Evolutionary conservation across 2,113 vertebrate species (phyloP).

Genomic region (Solea senegalensis): DNA sequence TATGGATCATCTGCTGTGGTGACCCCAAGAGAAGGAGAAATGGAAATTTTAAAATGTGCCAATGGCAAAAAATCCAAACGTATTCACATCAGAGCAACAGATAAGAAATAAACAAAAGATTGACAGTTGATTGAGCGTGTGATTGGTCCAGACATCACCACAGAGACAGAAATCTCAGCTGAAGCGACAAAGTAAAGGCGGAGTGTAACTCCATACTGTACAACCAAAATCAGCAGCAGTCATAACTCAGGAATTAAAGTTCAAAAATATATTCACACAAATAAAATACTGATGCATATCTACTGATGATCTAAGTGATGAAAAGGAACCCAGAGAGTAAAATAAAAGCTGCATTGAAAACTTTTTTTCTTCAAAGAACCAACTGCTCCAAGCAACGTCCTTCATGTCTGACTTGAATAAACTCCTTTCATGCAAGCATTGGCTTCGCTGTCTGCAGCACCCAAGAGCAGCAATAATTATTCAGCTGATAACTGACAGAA

Average conservation of each 20-base stretch:
- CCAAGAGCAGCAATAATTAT: conserved; percentile 25
- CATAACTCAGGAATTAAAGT: conserved; percentile 10
- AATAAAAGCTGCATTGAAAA: conserved; percentile 18
- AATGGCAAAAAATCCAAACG: background rate
- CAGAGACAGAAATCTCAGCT: background rate
- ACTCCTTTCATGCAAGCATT: conserved; percentile 37
- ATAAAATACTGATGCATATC: conserved; percentile 11
- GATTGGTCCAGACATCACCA: conserved; percentile 13
- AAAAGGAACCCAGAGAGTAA: background rate
- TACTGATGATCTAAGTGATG: conserved; percentile 10
- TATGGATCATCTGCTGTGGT: too few relatives aligned
- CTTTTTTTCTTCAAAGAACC: conserved; percentile 45
- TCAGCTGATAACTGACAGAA: conserved; percentile 1
- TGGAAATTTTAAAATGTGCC: conserved; percentile 39
- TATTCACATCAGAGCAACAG: conserved; percentile 1
- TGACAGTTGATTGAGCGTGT: background rate
- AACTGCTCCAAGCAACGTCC: conserved; percentile 32
- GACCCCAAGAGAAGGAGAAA: too few relatives aligned
- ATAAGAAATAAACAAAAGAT: background rate
- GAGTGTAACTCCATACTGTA: conserved; percentile 24
- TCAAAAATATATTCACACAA: background rate
- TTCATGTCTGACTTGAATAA: conserved; percentile 29
- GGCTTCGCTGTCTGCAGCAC: conserved; percentile 23
- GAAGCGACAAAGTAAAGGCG: conserved; percentile 15
- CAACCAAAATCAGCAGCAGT: conserved; percentile 12